phyloP scores from a whole-genome alignment of 2,113 vertebrate genomes.

The Sclerurus mexicanus region DNA sequence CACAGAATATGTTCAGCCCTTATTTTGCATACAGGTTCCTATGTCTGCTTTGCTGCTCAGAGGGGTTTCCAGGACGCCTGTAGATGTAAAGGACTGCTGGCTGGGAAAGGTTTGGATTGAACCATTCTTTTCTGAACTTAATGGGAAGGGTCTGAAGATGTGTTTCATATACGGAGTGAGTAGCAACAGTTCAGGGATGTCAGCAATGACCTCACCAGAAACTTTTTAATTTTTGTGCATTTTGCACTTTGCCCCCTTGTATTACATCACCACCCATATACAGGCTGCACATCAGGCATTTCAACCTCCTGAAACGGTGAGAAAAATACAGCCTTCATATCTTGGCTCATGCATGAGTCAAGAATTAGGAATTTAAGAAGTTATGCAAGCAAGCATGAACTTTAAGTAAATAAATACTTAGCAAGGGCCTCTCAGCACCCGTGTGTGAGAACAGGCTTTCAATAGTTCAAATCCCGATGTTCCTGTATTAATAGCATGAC shows the following conservation, averaged over 20 bases:
- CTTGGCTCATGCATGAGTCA: conserved; percentile 37
- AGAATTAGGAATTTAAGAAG: conserved; percentile 44
- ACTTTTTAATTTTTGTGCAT: not conserved
- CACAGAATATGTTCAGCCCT: not conserved
- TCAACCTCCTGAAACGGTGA: not conserved
- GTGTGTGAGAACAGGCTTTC: not conserved
- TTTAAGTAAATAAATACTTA: conserved; percentile 41
- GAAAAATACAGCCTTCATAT: conserved; percentile 31
- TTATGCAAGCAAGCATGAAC: conserved; percentile 42
- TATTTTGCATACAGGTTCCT: not conserved
- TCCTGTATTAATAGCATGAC: not conserved
- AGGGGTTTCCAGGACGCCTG: not conserved
- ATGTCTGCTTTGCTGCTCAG: not conserved
- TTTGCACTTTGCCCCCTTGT: not conserved
- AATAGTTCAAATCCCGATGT: not conserved
- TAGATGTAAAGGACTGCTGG: not conserved
- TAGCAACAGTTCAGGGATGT: not conserved
- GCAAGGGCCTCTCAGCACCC: not conserved
- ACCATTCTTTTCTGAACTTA: not conserved
- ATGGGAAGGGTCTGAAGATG: not conserved
- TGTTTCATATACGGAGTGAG: not conserved
- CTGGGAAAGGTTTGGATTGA: not conserved
- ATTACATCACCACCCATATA: not conserved
- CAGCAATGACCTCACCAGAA: not conserved
- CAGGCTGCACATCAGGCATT: not conserved